Conservation (phyloP, 2,113 vertebrate species). For the Pongo abelii region DNA sequence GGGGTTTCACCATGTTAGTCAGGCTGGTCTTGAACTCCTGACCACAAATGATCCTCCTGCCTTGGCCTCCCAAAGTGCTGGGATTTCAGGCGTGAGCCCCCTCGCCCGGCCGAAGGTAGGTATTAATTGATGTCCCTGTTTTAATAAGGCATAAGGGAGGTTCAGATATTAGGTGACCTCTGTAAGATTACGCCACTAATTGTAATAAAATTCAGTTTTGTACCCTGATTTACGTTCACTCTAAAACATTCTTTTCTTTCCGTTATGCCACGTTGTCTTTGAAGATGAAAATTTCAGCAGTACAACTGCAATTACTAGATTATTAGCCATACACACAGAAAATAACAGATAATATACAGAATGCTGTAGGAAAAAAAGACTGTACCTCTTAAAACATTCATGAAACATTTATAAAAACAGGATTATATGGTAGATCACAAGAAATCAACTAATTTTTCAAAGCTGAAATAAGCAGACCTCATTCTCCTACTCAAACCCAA, state of each 20-base stretch:
- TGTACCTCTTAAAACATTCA: background rate
- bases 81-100: too few relatives aligned
- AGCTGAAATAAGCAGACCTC: background rate
- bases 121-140: background rate
- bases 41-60: too few relatives aligned
- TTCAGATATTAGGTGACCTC: background rate
- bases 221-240: background rate
- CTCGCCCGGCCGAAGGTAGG: too few relatives aligned
- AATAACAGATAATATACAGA: background rate
- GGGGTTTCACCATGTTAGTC: too few relatives aligned
- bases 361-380: background rate
- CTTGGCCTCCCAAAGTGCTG: too few relatives aligned
- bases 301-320: background rate
- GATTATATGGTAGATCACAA: background rate
- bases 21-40: too few relatives aligned
- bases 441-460: background rate
- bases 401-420: background rate
- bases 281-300: background rate
- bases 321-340: background rate
- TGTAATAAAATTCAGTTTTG: background rate
- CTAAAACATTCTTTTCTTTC: background rate
- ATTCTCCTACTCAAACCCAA: background rate
- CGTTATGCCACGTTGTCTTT: background rate
- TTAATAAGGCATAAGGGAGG: background rate
- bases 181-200: background rate